A percentile compares a stretch with the other conserved stretches of the same genome.
phyloP scores from a whole-genome alignment of 2,797 vertebrate genomes.

The Eurystomus glaucurus region DNA sequence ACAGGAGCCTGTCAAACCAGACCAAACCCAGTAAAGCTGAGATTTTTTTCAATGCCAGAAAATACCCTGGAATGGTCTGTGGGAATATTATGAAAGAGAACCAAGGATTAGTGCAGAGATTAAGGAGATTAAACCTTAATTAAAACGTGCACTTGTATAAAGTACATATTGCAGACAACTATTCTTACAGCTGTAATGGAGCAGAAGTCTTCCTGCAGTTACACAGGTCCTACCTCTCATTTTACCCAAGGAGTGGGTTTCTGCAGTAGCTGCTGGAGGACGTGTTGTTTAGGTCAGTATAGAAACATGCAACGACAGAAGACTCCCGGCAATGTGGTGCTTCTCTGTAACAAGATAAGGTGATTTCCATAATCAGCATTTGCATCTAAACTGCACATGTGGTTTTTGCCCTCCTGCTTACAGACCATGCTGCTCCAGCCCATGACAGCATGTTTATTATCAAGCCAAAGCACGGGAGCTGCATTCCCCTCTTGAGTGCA shows the following conservation, averaged over 20 bases:
- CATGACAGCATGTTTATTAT: not conserved
- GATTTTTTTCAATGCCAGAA: not conserved
- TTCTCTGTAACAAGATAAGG: not conserved
- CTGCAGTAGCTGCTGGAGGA: not conserved
- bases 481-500: not conserved
- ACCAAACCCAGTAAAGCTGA: not conserved
- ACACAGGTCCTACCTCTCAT: not conserved
- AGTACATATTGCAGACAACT: not conserved
- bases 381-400: not conserved
- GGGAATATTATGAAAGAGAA: not conserved
- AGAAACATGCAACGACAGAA: not conserved
- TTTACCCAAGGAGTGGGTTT: not conserved
- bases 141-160: slow-evolving; percentile 10
- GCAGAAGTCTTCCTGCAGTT: not conserved
- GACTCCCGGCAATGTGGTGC: not conserved
- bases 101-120: slow-evolving; percentile 25
- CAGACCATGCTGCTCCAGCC: not conserved
- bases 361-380: not conserved
- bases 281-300: not conserved
- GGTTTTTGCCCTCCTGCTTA: not conserved
- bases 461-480: not conserved
- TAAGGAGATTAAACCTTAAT: slow-evolving; percentile 40
- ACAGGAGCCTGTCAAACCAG: not conserved
- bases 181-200: not conserved
- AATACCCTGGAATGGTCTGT: not conserved